These are phyloP conservation scores for Ascidia mentula DNA, from an alignment of 23 tunicate genomes.

Conservation along the genomic window DNA sequence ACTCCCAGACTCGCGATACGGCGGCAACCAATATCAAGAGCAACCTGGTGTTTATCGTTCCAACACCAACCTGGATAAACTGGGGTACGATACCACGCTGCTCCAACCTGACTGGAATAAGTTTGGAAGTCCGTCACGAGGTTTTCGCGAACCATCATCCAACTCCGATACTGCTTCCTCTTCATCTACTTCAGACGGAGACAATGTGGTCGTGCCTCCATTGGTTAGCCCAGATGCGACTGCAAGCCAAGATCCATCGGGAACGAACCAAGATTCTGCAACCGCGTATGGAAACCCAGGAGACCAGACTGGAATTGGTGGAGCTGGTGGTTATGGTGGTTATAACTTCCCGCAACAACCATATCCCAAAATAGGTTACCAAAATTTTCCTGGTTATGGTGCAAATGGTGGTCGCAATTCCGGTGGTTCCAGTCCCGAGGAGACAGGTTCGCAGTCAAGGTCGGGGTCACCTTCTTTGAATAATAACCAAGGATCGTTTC, in stretches of 20 bases:
- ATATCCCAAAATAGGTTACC: neutral
- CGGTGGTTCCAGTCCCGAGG: neutral
- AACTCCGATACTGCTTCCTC: neutral
- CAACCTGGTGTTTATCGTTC: neutral
- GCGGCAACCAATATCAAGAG: neutral
- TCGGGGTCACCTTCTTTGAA: neutral
- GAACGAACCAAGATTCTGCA: neutral
- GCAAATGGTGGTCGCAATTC: neutral
- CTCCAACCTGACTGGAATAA: constrained; percentile 61
- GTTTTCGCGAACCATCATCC: neutral
- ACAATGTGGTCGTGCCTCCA: neutral
- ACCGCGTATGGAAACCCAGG: neutral
- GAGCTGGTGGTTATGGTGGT: neutral
- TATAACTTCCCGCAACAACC: neutral
- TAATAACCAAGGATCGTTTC: neutral
- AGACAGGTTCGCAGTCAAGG: neutral
- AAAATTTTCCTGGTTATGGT: neutral
- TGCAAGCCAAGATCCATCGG: neutral
- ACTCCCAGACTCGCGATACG: neutral
- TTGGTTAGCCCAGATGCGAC: neutral
- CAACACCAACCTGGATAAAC: neutral
- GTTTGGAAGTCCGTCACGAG: neutral
- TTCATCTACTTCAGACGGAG: neutral
- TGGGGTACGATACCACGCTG: constrained; percentile 54
- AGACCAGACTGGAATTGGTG: neutral